Percentiles rank a stretch among this genome's conserved stretches.
These are phyloP conservation scores for Bradynema listronoti DNA, from an alignment of 1,140 invertebrate genomes.

Conservation along the genomic window DNA sequence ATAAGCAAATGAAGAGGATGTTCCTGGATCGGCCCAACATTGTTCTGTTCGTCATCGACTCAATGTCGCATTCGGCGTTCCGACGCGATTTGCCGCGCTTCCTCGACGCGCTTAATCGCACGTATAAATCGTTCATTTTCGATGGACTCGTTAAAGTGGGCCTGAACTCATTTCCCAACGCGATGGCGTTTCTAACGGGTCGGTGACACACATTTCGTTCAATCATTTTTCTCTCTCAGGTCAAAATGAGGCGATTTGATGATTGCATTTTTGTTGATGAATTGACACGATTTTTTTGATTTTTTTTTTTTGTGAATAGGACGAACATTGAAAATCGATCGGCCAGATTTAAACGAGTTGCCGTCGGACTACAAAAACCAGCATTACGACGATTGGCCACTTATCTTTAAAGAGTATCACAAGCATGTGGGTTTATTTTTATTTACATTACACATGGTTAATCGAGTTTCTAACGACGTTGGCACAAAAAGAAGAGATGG, in stretches of 20 bases:
- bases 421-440: no score
- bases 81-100: slow-evolving; percentile 35
- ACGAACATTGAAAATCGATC: no score
- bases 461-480: no score
- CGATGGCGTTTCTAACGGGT: slow-evolving; percentile 45
- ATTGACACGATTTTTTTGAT: no score
- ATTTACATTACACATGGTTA: no score
- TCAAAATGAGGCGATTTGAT: no score
- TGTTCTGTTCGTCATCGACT: slow-evolving; percentile 42
- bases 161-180: slow-evolving; percentile 52
- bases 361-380: slow-evolving; percentile 58
- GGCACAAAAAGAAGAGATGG: no score
- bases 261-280: no score
- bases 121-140: slow-evolving; percentile 39
- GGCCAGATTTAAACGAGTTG: no score
- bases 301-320: no score
- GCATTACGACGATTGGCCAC: slow-evolving; percentile 69
- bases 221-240: no score
- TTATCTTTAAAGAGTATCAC: slow-evolving; percentile 73
- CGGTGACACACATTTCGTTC: no score
- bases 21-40: slow-evolving; percentile 14
- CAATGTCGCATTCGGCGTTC: slow-evolving; percentile 44
- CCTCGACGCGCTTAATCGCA: slow-evolving; percentile 26
- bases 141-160: slow-evolving; percentile 49
- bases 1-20: not conserved